A percentile compares a stretch with the other conserved stretches of the same genome.
Conservation (phyloP, 2,888 invertebrate species). For the Epinotia bilunana region DNA sequence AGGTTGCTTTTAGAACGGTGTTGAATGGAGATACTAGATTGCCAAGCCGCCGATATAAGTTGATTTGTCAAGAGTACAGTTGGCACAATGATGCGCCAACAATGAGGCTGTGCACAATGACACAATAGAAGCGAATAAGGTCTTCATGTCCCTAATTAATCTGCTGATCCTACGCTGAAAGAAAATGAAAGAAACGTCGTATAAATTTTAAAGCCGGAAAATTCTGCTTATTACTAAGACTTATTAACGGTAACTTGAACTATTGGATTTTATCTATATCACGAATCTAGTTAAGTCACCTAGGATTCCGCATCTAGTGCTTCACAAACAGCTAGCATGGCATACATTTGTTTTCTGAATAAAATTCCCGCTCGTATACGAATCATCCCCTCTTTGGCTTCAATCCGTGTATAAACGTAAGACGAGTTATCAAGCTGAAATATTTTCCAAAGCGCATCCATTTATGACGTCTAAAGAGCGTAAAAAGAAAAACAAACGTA, state of each 20-base stretch:
- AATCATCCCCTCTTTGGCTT: slow-evolving; percentile 11
- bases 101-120: slow-evolving; percentile 55
- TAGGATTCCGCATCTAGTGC: background rate
- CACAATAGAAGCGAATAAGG: slow-evolving; percentile 68
- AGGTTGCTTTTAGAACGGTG: background rate
- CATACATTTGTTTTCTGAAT: slow-evolving; percentile 5
- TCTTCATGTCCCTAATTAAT: slow-evolving; percentile 70
- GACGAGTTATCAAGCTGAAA: slow-evolving; percentile 37
- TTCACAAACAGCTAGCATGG: background rate
- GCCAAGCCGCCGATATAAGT: slow-evolving; percentile 12
- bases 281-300: slow-evolving; percentile 13
- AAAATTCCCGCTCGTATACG: slow-evolving; percentile 17
- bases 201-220: slow-evolving; percentile 7
- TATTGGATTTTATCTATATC: slow-evolving; percentile 7
- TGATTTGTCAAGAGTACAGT: slow-evolving; percentile 33
- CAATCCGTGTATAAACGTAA: slow-evolving; percentile 33
- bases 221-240: slow-evolving; percentile 4
- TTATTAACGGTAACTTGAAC: background rate
- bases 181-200: slow-evolving; percentile 5
- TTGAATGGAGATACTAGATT: background rate
- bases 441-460: slow-evolving; percentile 36
- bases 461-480: slow-evolving; percentile 31
- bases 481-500: slow-evolving; percentile 40
- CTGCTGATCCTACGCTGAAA: slow-evolving; percentile 47
- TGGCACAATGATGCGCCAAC: slow-evolving; percentile 39